A percentile compares a stretch with the other conserved stretches of the same genome.
Conservation (phyloP, 2,888 invertebrate species). For the Dendrolimus houi region DNA sequence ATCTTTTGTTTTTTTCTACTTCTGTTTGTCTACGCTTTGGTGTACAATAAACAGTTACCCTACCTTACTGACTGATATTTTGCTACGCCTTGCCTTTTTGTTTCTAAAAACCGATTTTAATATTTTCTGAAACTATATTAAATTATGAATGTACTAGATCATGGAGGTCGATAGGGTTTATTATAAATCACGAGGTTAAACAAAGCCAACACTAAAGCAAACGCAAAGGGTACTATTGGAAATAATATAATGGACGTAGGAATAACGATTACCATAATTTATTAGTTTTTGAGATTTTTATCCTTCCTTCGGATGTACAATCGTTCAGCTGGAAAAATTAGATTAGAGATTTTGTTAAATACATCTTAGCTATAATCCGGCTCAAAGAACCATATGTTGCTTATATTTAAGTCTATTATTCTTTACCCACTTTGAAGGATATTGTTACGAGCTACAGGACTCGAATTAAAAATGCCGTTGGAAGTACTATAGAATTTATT, state of each 20-base stretch:
- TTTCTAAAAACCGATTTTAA: too few species aligned
- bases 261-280: background rate
- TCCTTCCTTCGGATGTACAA: background rate
- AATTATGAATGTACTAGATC: background rate
- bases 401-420: too few species aligned
- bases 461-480: too few species aligned
- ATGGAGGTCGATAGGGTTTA: background rate
- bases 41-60: too few species aligned
- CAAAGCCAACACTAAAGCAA: background rate
- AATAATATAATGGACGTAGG: background rate
- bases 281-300: background rate
- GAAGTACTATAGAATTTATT: too few species aligned
- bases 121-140: background rate
- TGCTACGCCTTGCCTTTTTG: too few species aligned
- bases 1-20: too few species aligned
- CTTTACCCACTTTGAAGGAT: too few species aligned
- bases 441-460: too few species aligned
- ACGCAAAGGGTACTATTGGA: background rate
- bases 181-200: background rate
- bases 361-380: background rate
- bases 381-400: too few species aligned
- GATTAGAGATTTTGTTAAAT: background rate
- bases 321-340: background rate
- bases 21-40: too few species aligned
- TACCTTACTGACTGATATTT: too few species aligned